Conservation (phyloP, 1,140 invertebrate genomes). For the Harlomillsia oculata region DNA sequence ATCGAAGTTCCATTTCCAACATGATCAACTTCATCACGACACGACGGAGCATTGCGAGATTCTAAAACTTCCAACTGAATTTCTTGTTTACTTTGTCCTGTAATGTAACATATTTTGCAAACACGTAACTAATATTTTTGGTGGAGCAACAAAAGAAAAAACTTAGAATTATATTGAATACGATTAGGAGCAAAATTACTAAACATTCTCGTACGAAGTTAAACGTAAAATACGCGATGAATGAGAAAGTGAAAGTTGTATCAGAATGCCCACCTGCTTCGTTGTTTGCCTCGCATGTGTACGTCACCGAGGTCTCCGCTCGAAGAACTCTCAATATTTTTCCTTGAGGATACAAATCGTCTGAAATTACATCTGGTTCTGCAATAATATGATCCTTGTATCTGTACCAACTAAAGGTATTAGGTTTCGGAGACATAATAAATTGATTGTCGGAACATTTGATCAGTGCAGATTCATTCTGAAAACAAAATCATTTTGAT, state of each 20-base stretch:
- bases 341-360: slow-evolving; percentile 26
- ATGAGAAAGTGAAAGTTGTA: no score
- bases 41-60: slow-evolving; percentile 28
- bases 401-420: not conserved
- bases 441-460: slow-evolving; percentile 16
- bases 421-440: not conserved
- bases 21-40: slow-evolving; percentile 15
- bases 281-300: slow-evolving; percentile 18
- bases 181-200: no score
- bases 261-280: slow-evolving; percentile 24
- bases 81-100: slow-evolving; percentile 7
- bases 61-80: slow-evolving; percentile 23
- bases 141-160: no score
- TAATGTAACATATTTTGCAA: no score
- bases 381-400: not conserved
- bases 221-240: no score
- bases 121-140: no score
- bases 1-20: slow-evolving; percentile 5
- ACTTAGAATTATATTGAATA: no score
- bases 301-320: slow-evolving; percentile 17
- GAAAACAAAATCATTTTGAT: not conserved
- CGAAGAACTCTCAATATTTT: slow-evolving; percentile 20
- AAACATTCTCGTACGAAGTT: no score
- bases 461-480: slow-evolving; percentile 15
- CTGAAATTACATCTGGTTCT: slow-evolving; percentile 12